Base-by-base conservation (phyloP, 64 coral and sea anemone genomes). In the Cladopsammia gracilis region DNA sequence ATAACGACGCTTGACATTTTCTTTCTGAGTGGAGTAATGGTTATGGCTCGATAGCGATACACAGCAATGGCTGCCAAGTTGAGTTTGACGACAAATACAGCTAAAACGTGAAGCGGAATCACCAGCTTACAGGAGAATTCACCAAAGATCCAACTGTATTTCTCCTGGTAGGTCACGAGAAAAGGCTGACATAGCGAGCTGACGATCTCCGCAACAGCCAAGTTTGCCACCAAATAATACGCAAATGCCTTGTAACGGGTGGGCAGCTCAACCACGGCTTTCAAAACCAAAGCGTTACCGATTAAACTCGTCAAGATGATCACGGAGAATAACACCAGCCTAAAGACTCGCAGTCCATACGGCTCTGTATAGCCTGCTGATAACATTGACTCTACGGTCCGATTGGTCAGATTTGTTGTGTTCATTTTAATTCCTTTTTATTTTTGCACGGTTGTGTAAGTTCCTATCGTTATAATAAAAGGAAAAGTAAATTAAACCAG, bases 21-120 rank as follows among this genome's bases (percentile, higher is more conserved):
- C 23, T 64, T 83, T 12, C 58, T 7, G 1, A 73, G 34, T 18
- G 85, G 87, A 8, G 56, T 52, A 0, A 81, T 64, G 3, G 53
- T 56, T 15, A 94, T 89, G 20, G 79, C 66, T n/a, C 47, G 44
- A 25, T 82, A 94, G 18, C 96, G 83, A 76, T 94, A 98, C 3
- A 94, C 70, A 7, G 96, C 96, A 45, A 98, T 98, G 10, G 88
- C 85, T 25, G 92, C 96, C 15, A 98, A 34, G 11, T 88, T 90
- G 15, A 84, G 83, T 12, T 88, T 93, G 0, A 91, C 77, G 5
- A 93, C 88, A 76, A 89, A 56, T 44, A 87, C 73, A 44, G 92
- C 89, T 9, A 91, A 67, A 13, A 91, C 87, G n/a, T 98, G 96
- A 3, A 98, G 58, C 56, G 96, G 88, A 53, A 48, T 76, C 5